A percentile compares a stretch with the other conserved stretches of the same genome.
Evolutionary conservation across 2,797 vertebrate genomes (phyloP).

Genomic region (Forpus xanthops): DNA sequence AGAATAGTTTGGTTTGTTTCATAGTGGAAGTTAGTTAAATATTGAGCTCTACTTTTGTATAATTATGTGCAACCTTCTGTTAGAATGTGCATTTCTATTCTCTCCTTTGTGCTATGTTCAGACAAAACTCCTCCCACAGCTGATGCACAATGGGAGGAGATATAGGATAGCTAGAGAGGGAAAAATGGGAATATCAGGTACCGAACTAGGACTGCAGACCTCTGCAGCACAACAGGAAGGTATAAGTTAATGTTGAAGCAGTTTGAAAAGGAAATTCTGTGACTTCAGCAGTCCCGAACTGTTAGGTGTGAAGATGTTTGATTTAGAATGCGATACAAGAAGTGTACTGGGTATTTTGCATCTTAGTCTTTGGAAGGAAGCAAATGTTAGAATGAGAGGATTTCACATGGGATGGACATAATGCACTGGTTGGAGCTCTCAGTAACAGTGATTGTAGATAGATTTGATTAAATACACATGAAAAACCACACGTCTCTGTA

Average conservation of each 20-base stretch:
- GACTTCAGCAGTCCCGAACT: background rate
- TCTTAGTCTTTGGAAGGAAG: background rate
- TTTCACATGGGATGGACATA: background rate
- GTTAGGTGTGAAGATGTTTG: background rate
- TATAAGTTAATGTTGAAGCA: background rate
- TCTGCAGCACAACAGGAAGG: background rate
- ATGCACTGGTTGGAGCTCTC: background rate
- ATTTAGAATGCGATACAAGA: background rate
- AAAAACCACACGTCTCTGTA: background rate
- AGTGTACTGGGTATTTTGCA: background rate
- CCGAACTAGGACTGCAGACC: background rate
- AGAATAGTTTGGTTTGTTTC: background rate
- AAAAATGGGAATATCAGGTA: background rate
- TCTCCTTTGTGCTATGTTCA: background rate
- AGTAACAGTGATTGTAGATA: background rate
- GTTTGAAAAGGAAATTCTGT: background rate
- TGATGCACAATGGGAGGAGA: background rate
- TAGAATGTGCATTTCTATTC: background rate
- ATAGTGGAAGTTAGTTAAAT: background rate
- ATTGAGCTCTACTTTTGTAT: background rate
- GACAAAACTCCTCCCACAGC: background rate
- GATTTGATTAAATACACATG: background rate
- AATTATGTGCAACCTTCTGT: background rate
- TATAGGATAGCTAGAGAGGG: background rate
- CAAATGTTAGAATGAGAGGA: background rate